Conservation (phyloP, 2,113 vertebrate species). For the Tiliqua scincoides region DNA sequence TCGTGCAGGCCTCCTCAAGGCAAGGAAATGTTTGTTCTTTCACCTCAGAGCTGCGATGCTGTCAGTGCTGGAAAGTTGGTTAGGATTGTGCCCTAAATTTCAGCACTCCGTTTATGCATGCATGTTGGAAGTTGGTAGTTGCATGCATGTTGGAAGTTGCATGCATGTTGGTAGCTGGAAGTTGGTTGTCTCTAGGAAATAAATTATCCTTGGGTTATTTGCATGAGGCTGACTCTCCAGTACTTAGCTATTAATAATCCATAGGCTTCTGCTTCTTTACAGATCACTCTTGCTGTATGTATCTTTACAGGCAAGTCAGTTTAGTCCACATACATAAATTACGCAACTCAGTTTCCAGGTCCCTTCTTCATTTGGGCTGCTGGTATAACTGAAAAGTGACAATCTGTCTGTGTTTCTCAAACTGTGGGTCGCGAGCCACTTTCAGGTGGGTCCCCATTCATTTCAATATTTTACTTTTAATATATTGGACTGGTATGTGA, state of each 20-base stretch:
- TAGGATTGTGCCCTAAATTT: too few relatives aligned
- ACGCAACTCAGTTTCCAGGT: slow-evolving; percentile 23
- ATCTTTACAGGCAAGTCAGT: slow-evolving; percentile 32
- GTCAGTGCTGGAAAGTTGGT: too few relatives aligned
- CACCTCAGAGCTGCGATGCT: too few relatives aligned
- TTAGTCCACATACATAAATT: slow-evolving; percentile 43
- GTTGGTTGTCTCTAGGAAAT: slow-evolving; percentile 50
- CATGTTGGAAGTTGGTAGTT: too few relatives aligned
- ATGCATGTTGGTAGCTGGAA: slow-evolving; percentile 47
- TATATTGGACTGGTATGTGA: too few relatives aligned
- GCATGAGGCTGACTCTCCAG: slow-evolving; percentile 53
- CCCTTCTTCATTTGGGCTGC: not conserved
- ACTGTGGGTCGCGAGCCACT: too few relatives aligned
- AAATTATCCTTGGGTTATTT: slow-evolving; percentile 56
- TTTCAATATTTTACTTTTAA: too few relatives aligned
- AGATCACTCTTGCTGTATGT: slow-evolving; percentile 58
- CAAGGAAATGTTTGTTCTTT: too few relatives aligned
- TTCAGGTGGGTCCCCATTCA: too few relatives aligned
- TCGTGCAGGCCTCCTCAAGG: too few relatives aligned
- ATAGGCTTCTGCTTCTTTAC: slow-evolving; percentile 52
- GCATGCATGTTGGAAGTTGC: slow-evolving; percentile 43
- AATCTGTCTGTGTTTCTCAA: too few relatives aligned
- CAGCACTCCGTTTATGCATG: slow-evolving; percentile 48
- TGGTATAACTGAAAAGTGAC: not conserved
- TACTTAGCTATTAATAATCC: slow-evolving; percentile 69